phyloP scores from a whole-genome alignment of 2,888 invertebrate genomes.

The Caenorhabditis virilis region DNA sequence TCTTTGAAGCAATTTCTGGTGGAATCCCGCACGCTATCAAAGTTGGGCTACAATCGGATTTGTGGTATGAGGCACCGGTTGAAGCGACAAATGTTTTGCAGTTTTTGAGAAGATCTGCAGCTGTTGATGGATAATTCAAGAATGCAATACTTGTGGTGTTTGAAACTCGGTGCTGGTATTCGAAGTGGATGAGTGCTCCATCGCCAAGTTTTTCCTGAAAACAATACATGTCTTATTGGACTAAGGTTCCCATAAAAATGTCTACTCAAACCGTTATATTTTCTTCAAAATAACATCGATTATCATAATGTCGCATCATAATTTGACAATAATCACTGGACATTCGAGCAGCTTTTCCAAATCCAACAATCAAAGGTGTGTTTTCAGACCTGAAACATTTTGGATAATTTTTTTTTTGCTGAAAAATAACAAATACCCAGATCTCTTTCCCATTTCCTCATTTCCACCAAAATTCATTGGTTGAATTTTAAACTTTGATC shows the following conservation, averaged over 20 bases:
- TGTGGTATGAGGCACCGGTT: conserved; percentile 74
- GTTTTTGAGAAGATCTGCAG: conserved; percentile 69
- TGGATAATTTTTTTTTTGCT: too few relatives aligned
- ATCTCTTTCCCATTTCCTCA: conserved; percentile 73
- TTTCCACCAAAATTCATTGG: conserved; percentile 74
- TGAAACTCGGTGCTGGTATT: conserved; percentile 69
- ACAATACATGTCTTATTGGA: too few relatives aligned
- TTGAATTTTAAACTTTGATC: conserved; percentile 46
- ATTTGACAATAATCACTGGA: conserved; percentile 69
- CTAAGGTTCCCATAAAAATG: too few relatives aligned
- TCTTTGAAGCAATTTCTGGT: conserved; percentile 70
- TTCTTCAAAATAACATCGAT: conserved; percentile 71
- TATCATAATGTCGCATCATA: conserved; percentile 67
- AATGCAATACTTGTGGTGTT: conserved; percentile 71
- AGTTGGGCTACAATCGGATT: conserved; percentile 69
- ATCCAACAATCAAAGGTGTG: conserved; percentile 74
- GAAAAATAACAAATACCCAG: too few relatives aligned
- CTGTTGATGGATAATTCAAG: conserved; percentile 65
- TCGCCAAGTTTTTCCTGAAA: conserved; percentile 67
- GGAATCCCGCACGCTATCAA: conserved; percentile 72
- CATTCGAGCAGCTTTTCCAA: conserved; percentile 73
- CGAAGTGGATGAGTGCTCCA: conserved; percentile 69
- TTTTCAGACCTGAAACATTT: too few relatives aligned
- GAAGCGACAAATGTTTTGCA: conserved; percentile 72
- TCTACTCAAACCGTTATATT: too few relatives aligned